Evolutionary conservation across 1,140 invertebrate genomes (phyloP), one percentile per base, ranked within the genome.

Genomic region (Cheumatopsyche charites): DNA sequence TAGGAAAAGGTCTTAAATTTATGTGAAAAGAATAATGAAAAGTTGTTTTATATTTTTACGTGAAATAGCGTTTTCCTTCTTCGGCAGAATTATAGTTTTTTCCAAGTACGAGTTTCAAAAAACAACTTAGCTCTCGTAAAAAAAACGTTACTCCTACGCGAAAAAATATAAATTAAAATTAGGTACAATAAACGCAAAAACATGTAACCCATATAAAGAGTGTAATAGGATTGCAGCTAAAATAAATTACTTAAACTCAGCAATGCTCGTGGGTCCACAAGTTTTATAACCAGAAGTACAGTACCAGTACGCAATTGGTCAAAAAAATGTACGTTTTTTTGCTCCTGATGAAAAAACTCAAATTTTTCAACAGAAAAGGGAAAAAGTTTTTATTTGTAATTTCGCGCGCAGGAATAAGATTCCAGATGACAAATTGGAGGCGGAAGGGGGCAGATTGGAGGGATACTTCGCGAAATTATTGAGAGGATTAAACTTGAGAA

Each of bases 341-440:
- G n/a, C 19, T 52, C 47, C 9, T 52, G 19, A 17, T 47, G 15
- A 52, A 17, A 52, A 52, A 52, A 52, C 47, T 52, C 47, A 17
- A 52, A 17, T 52, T 52, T 52, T 52, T 52, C 47, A 52, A 9
- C 47, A 15, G 15, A 52, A 36, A 36, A 19, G n/a, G 47, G 15
- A 47, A 1, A 52, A 52, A 52, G 47, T 52, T 52, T 52, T 52
- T 52, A 52, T 52, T 52, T 52, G 47, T 52, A 52, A 52, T 52
- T 52, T 52, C 47, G 19, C 15, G 19, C 15, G 19, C 15, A 17
- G 19, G 19, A 52, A 19, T 52, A 52, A 52, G 47, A 52, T 52
- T 52, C 19, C 6, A 19, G 19, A 52, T 52, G 47, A 52, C 47
- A 52, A 52, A 52, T 52, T 52, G 47, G 15, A 15, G 47, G 29